These are phyloP conservation scores for Telmatochromis sp. DNA, from an alignment of 2,113 vertebrate genomes.

Conservation along the genomic window DNA sequence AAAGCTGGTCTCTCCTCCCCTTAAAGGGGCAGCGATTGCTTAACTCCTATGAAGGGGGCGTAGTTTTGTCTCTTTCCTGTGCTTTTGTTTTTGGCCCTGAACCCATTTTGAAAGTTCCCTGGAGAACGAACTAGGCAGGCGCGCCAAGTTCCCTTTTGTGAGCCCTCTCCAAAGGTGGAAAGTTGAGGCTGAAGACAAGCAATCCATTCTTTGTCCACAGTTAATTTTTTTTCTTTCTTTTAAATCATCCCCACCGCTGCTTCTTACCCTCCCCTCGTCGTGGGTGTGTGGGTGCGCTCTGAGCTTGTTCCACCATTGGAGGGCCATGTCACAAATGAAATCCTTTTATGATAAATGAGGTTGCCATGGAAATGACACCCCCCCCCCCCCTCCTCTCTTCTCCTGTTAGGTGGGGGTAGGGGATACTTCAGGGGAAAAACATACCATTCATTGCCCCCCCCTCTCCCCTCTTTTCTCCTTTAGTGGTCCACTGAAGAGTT, in stretches of 20 bases:
- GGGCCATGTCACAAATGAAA: constrained; percentile 60
- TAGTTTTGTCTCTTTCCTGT: constrained; percentile 58
- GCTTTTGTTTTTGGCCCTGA: constrained; percentile 55
- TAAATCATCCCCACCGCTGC: not conserved
- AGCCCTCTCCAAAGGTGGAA: constrained; percentile 62
- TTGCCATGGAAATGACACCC: constrained; percentile 76
- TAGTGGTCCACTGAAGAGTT: constrained; percentile 50
- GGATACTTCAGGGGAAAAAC: constrained; percentile 19
- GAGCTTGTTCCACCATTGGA: constrained; percentile 51
- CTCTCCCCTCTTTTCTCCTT: not conserved
- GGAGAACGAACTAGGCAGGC: constrained; percentile 28
- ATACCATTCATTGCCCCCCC: not conserved
- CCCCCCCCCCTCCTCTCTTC: constrained; percentile 14
- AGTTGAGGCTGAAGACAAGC: constrained; percentile 70
- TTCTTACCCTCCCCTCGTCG: not conserved
- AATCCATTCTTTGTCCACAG: constrained; percentile 44
- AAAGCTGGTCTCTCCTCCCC: constrained; percentile 29
- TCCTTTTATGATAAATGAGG: constrained; percentile 76
- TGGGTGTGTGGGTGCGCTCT: constrained; percentile 28
- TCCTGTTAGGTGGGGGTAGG: constrained; percentile 54
- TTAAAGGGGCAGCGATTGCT: constrained; percentile 49
- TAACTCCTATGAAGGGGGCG: constrained; percentile 57
- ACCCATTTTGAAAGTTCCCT: constrained; percentile 50
- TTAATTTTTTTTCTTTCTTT: constrained; percentile 24
- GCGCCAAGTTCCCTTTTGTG: constrained; percentile 53